These are phyloP conservation scores for Camponotus vicinus DNA, from an alignment of 1,140 invertebrate species.

Conservation along the genomic window DNA sequence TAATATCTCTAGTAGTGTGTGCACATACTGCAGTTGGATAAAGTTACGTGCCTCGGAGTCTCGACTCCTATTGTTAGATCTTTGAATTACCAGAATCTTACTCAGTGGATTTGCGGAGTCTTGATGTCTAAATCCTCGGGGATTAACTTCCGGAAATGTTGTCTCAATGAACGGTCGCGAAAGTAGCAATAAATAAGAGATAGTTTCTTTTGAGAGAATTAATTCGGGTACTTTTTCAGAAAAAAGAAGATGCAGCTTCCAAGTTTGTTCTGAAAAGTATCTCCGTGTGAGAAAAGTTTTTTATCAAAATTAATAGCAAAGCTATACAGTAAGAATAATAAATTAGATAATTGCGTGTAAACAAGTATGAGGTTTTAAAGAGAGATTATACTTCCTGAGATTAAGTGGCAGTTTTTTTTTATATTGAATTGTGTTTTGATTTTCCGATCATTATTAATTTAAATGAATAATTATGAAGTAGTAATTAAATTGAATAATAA, in stretches of 20 bases:
- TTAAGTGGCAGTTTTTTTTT: neutral
- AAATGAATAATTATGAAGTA: conserved; percentile 14
- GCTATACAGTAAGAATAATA: neutral
- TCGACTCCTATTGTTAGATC: conserved; percentile 53
- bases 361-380: neutral
- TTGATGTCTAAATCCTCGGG: conserved; percentile 5
- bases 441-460: neutral
- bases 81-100: conserved; percentile 38
- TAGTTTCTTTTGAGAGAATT: conserved; percentile 29
- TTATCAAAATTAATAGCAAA: too few relatives aligned
- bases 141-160: conserved; percentile 30
- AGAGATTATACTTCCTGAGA: neutral
- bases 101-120: conserved; percentile 31
- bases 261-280: neutral
- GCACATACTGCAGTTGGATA: conserved; percentile 29
- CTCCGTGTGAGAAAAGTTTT: too few relatives aligned
- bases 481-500: too few relatives aligned
- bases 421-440: neutral
- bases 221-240: conserved; percentile 1
- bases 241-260: too few relatives aligned
- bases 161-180: neutral
- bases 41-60: conserved; percentile 27
- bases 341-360: neutral
- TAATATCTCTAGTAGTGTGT: conserved; percentile 36
- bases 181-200: conserved; percentile 10